Conservation (phyloP, 35 echinoderm and acorn worm species). For the Acanthaster planci region DNA sequence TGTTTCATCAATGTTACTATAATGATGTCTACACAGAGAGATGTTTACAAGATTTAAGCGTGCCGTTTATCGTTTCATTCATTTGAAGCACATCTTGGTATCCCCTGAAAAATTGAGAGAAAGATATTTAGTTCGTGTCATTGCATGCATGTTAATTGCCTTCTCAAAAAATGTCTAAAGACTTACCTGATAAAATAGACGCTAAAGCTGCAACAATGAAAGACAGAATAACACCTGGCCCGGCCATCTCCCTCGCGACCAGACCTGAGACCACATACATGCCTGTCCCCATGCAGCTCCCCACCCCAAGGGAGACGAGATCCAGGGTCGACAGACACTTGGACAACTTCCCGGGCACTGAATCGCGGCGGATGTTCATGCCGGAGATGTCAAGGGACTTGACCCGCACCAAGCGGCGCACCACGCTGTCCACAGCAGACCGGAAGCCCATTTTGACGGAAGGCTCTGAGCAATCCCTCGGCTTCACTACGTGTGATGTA, state of each 20-base stretch:
- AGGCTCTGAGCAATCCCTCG: background rate
- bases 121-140: no score
- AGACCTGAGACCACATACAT: conserved; percentile 99
- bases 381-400: conserved; percentile 69
- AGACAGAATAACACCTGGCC: conserved; percentile 91
- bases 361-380: background rate
- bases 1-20: no score
- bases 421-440: conserved; percentile 29
- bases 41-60: no score
- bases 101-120: no score
- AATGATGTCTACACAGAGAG: no score
- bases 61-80: no score
- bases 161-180: background rate
- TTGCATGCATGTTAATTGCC: no score
- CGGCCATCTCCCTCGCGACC: conserved; percentile 91
- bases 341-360: conserved; percentile 72
- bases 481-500: no score
- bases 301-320: conserved; percentile 88
- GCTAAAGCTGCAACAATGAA: conserved; percentile 93
- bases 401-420: conserved; percentile 70
- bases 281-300: conserved; percentile 97
- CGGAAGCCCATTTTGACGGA: conserved; percentile 65
- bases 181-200: conserved; percentile 89
- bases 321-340: conserved; percentile 92
- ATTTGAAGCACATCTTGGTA: no score